These are phyloP conservation scores for Drosophila villosipedis DNA, from an alignment of 2,888 invertebrate species.

Conservation along the genomic window DNA sequence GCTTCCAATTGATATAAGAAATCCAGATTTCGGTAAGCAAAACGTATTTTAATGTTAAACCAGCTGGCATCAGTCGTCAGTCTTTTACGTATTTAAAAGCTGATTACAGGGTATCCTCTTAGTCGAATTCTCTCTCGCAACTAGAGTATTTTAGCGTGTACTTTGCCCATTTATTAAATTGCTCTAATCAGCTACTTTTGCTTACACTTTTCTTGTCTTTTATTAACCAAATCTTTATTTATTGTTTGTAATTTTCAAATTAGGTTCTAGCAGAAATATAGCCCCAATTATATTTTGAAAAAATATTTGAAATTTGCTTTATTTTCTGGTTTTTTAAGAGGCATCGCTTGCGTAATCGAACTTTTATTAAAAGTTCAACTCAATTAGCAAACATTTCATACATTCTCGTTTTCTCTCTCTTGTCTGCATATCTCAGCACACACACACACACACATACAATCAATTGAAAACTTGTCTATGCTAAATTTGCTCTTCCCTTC, in stretches of 20 bases:
- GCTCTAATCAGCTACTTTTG: neutral
- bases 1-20: neutral
- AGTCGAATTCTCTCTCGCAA: neutral
- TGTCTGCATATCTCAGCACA: slow-evolving; percentile 7
- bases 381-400: slow-evolving; percentile 25
- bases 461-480: slow-evolving; percentile 42
- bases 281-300: slow-evolving; percentile 4
- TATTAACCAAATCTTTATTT: neutral
- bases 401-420: neutral
- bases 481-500: slow-evolving; percentile 21
- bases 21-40: neutral
- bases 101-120: neutral
- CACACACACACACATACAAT: neutral
- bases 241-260: neutral
- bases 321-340: neutral
- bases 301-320: neutral
- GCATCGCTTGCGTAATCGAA: neutral
- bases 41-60: neutral
- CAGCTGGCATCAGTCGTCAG: neutral
- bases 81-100: neutral
- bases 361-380: slow-evolving; percentile 12
- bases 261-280: neutral
- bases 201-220: neutral
- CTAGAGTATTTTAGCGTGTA: too few relatives aligned
- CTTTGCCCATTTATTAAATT: neutral